Base-by-base conservation (phyloP, 2,888 invertebrate genomes). In the Stratiomys singularior region DNA sequence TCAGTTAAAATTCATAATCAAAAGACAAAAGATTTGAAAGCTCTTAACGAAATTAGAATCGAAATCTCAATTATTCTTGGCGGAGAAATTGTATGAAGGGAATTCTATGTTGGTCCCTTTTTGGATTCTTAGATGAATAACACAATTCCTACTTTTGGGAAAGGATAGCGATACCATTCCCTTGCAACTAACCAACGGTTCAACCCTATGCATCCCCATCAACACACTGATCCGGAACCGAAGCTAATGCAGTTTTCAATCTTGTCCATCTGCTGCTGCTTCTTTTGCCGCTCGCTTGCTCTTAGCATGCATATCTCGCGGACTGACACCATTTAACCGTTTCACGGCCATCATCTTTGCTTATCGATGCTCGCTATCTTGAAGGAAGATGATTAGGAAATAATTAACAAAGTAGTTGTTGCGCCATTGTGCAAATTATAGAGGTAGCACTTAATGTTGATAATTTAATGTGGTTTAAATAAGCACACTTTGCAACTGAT, bases 401-500 rank as follows among this genome's bases (percentile, higher is more conserved):
- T 72, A 72, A 72, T 72, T 72, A 72, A 52, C 56, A 28, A 56
- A 56, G 72, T 72, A 72, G 72, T 56, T 72, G 56, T 52, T 72
- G 28, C 21, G 72, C 72, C 52, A 72, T 72, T 72, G 72, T 72
- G 72, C 72, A 72, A 72, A 72, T 56, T 72, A 72, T 56, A 72
- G 56, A 56, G 58, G 56, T 27, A 69, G 46, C 69, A 47, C 46
- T 69, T 15, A 23, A 25, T 47, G 67, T 67, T 44, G 67, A 44
- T 67, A 67, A 67, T 67, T 67, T 67, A 67, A 67, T 67, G 69
- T 47, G 25, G 69, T 69, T 69, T 46, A 69, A 69, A 69, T 69
- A 69, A 69, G 67, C 44, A 67, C 67, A 67, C 67, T 67, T 37
- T 37, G 67, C 67, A 46, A 67, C 15, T 23, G 67, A 67, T 67